Conservation (phyloP, 2,888 invertebrate genomes). For the Gastracanthus pulcherrimus region DNA sequence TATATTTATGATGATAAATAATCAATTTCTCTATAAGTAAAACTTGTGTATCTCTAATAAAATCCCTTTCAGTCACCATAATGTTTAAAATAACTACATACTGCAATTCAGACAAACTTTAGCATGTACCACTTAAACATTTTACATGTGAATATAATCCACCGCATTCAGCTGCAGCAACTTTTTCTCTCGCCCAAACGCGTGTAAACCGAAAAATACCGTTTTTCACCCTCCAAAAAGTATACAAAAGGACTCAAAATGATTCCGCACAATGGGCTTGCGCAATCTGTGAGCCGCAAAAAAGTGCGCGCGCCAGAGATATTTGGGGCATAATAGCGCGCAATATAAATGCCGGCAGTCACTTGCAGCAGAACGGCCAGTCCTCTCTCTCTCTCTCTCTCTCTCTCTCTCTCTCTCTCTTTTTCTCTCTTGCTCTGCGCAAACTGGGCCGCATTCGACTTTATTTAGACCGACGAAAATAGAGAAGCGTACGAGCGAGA, state of each 20-base stretch:
- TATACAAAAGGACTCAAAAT: not conserved
- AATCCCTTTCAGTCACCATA: too few species aligned
- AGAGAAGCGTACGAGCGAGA: constrained; percentile 57
- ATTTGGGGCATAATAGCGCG: constrained; percentile 66
- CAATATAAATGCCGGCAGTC: constrained; percentile 56
- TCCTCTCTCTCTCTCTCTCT: constrained; percentile 59
- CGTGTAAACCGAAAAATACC: too few species aligned
- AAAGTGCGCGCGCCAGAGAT: constrained; percentile 65
- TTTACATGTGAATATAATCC: too few species aligned
- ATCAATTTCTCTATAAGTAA: too few species aligned
- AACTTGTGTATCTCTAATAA: too few species aligned
- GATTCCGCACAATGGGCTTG: not conserved
- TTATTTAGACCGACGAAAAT: constrained; percentile 74
- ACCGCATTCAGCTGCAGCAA: too few species aligned
- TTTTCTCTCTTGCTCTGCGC: constrained; percentile 59
- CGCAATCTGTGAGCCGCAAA: constrained; percentile 8
- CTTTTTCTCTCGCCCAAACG: not conserved
- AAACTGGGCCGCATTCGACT: constrained; percentile 73
- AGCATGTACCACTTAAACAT: too few species aligned
- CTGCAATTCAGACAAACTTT: too few species aligned
- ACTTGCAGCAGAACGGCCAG: constrained; percentile 65
- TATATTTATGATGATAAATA: too few species aligned
- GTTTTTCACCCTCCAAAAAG: not conserved
- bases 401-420: constrained; percentile 57
- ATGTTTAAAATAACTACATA: too few species aligned